These are phyloP conservation scores for Fistularia commersonii DNA, from an alignment of 2,797 vertebrate genomes.

Conservation along the genomic window DNA sequence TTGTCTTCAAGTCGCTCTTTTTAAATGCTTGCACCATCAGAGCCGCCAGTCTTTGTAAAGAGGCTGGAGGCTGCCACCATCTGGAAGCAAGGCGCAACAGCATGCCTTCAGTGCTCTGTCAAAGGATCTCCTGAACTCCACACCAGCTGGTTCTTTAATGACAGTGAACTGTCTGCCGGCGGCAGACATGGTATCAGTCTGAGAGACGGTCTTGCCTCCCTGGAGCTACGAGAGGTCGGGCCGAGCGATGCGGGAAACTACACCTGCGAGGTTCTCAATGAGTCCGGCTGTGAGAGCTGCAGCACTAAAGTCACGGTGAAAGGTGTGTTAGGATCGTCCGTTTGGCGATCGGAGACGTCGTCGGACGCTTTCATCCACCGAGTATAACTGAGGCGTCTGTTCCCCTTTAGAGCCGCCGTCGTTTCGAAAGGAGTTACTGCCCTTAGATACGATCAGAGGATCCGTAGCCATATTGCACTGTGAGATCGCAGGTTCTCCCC, in stretches of 20 bases:
- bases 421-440: constrained; percentile 88
- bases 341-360: neutral
- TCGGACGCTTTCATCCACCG: no score
- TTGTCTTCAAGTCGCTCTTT: neutral
- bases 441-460: constrained; percentile 89
- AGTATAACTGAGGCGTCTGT: constrained; percentile 26
- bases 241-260: constrained; percentile 91
- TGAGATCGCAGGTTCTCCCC: constrained; percentile 88
- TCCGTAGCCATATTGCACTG: constrained; percentile 83
- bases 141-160: constrained; percentile 94
- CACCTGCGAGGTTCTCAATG: constrained; percentile 92
- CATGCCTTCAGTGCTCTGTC: constrained; percentile 86
- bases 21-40: constrained; percentile 68
- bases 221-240: constrained; percentile 83
- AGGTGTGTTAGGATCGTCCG: constrained; percentile 80
- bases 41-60: constrained; percentile 92
- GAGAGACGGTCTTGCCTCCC: constrained; percentile 78
- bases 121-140: constrained; percentile 94
- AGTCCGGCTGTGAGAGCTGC: constrained; percentile 92
- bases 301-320: constrained; percentile 85
- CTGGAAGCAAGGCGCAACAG: constrained; percentile 90
- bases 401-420: constrained; percentile 87
- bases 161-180: constrained; percentile 86
- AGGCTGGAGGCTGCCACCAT: constrained; percentile 91
- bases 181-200: constrained; percentile 86